Base-by-base conservation (phyloP, 1,140 invertebrate genomes). In the Leptoteleia sp. region DNA sequence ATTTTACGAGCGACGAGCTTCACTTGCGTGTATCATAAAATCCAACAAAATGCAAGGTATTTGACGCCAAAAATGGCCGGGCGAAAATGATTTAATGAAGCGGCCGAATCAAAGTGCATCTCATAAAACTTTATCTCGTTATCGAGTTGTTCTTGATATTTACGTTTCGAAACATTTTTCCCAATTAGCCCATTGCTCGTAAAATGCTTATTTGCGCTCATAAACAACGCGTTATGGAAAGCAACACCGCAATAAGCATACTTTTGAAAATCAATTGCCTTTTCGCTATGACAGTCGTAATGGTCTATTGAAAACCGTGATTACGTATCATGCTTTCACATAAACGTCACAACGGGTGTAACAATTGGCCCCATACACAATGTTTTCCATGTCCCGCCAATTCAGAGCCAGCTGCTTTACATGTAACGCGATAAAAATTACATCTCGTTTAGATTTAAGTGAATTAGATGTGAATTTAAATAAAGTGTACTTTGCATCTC, bases 261-360 rank as follows among this genome's bases (percentile, higher is more conserved):
- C 59, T 70, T 70, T 59, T 11, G 42, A 22, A 48, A 70, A 70
- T 59, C 52, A 57, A 50, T 70, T 59, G 40, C 15, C 1, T 22
- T 61, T 59, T 70, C 52, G 61, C 61, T 38, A 37, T 7, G 33
- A 55, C 50, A 54, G 54, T 52, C 43, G 45, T 13, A 37, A 33
- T 35, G n/a, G 3, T 19, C 17, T 9, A 54, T 54, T 29, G 17
- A 11, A 29, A 29, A 12, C 13, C 11, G 42, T 12, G 47, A 72
- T 62, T 62, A 11, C 25, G n/a, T 16, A 25, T 3, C 33, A 16
- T 11, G 57, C 57, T 55, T 64, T 57, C 50, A 57, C 33, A 42
- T 37, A 65, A 73, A 65, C 35, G 40, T 65, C 50, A 57, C 45
- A 55, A 55, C 50, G 40, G 22, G 57, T n/a, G n/a, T 73, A 64